These are phyloP conservation scores for Xiphophorus maculatus DNA, from an alignment of 2,113 vertebrate species.

Conservation along the genomic window DNA sequence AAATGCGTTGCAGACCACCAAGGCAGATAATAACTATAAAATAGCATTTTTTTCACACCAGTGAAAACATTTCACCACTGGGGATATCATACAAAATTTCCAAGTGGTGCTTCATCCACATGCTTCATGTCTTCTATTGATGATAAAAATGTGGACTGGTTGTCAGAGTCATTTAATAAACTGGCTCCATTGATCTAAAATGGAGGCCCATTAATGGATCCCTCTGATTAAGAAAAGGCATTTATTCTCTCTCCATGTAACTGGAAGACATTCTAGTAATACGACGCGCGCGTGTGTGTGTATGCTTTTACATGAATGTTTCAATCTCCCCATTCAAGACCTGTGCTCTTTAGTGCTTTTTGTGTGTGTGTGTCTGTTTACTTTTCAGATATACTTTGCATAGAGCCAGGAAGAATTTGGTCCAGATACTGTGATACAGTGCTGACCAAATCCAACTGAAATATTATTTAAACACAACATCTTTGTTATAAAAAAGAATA, in stretches of 20 bases:
- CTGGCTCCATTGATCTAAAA: constrained; percentile 15
- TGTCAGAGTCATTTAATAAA: constrained; percentile 21
- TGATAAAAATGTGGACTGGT: constrained; percentile 14
- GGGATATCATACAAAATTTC: not conserved
- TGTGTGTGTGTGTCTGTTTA: not conserved
- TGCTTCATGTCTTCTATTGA: constrained; percentile 20
- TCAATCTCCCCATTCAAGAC: constrained; percentile 21
- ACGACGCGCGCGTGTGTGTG: not conserved
- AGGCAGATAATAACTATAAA: too few species aligned
- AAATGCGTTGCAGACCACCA: too few species aligned
- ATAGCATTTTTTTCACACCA: not conserved
- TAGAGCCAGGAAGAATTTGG: constrained; percentile 25
- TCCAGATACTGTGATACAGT: constrained; percentile 55
- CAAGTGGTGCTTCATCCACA: constrained; percentile 16
- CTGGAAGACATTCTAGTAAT: constrained; percentile 17
- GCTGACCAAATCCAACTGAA: constrained; percentile 49
- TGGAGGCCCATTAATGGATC: constrained; percentile 13
- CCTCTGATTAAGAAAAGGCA: not conserved
- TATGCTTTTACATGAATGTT: constrained; percentile 27
- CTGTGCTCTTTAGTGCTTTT: constrained; percentile 35
- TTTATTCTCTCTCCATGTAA: constrained; percentile 8
- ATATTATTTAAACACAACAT: constrained; percentile 14
- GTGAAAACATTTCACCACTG: not conserved
- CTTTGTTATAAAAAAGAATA: constrained; percentile 27
- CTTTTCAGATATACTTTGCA: constrained; percentile 24